These are phyloP conservation scores for Myanophis thanlyinensis DNA, from an alignment of 2,113 vertebrate species.

Conservation along the genomic window DNA sequence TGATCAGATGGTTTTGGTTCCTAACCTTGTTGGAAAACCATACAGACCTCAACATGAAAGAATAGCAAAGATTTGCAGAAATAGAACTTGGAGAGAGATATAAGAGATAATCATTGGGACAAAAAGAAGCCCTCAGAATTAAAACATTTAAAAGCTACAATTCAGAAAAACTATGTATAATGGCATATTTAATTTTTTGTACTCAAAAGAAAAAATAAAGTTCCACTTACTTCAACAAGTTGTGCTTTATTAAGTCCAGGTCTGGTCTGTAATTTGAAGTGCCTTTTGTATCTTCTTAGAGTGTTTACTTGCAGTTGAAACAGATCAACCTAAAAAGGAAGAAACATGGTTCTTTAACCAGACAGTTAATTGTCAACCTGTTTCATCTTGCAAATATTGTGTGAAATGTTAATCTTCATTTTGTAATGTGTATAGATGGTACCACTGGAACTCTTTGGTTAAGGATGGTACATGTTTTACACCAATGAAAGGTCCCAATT, in stretches of 20 bases:
- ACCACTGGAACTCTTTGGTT: not conserved
- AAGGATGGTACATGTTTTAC: not conserved
- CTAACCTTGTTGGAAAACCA: not conserved
- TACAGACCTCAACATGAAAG: not conserved
- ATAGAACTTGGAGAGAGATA: not conserved
- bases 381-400: not conserved
- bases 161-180: not conserved
- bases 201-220: conserved; percentile 11
- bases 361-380: not conserved
- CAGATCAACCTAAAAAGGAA: conserved; percentile 78
- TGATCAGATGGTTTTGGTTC: not conserved
- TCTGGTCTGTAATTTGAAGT: conserved; percentile 84
- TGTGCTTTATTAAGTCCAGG: conserved; percentile 86
- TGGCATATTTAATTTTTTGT: conserved; percentile 32
- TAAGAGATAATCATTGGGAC: not conserved
- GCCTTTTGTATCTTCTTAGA: conserved; percentile 83
- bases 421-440: not conserved
- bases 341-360: not conserved
- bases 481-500: not conserved
- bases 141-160: not conserved
- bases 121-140: not conserved
- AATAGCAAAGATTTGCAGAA: not conserved
- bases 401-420: not conserved
- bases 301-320: conserved; percentile 86
- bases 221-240: conserved; percentile 79